Evolutionary conservation across 64 coral and sea anemone species (phyloP).

Genomic region (Anthopleura sola): DNA sequence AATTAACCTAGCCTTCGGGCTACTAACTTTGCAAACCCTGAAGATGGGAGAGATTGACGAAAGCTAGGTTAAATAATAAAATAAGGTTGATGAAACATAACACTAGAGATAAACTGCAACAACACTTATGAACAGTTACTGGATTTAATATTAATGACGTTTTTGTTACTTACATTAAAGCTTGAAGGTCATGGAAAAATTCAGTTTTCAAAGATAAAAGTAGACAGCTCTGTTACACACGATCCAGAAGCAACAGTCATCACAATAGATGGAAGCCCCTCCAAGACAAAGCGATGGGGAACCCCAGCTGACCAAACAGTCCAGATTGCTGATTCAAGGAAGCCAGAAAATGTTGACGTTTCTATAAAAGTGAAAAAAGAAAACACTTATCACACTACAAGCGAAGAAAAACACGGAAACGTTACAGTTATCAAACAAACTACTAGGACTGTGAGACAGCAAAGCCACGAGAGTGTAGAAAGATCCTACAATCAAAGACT

Average conservation of each 20-base stretch:
- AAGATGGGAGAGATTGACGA: no score
- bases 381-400: neutral
- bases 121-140: no score
- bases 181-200: neutral
- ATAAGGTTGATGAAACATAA: no score
- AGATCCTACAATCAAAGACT: neutral
- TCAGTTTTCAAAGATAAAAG: neutral
- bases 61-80: no score
- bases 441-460: neutral
- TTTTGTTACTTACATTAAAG: neutral
- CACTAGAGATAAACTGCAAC: no score
- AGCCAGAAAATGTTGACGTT: neutral
- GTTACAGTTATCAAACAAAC: constrained; percentile 6
- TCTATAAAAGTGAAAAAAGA: neutral
- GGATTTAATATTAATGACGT: neutral
- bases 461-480: neutral
- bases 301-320: neutral
- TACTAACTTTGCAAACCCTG: no score
- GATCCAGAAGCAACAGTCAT: neutral
- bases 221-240: neutral
- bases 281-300: neutral
- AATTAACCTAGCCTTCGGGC: no score
- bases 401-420: neutral
- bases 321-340: neutral
- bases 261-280: neutral